These are phyloP conservation scores for Oophaga sylvatica DNA, from an alignment of 2,797 vertebrate genomes.

Conservation along the genomic window DNA sequence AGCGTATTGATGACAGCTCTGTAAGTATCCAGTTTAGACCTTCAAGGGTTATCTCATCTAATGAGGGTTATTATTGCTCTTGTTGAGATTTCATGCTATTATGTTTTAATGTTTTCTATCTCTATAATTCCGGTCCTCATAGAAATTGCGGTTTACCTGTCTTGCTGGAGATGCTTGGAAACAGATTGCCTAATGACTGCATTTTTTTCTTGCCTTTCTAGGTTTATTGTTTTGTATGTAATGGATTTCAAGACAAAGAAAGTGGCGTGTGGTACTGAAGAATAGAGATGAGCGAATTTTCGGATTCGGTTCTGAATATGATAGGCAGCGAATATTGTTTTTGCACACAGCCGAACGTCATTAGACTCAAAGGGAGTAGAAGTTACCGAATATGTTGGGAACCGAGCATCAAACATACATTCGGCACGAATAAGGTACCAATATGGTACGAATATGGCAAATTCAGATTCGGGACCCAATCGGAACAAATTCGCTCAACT, in stretches of 20 bases:
- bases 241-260: background rate
- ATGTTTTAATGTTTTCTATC: constrained; percentile 2
- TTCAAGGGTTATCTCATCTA: background rate
- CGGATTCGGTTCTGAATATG: too few species aligned
- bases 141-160: background rate
- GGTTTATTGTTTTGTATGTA: background rate
- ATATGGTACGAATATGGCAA: too few species aligned
- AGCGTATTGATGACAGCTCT: background rate
- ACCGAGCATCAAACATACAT: too few species aligned
- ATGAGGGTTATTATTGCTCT: background rate
- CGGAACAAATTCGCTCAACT: too few species aligned
- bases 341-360: too few species aligned
- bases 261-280: background rate
- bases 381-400: too few species aligned
- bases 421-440: too few species aligned
- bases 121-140: background rate
- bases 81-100: background rate
- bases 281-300: too few species aligned
- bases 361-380: too few species aligned
- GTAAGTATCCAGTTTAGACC: background rate
- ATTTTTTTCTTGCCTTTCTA: background rate
- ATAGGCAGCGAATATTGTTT: too few species aligned
- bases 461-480: too few species aligned
- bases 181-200: background rate
- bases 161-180: background rate